phyloP scores from a whole-genome alignment of 1,140 invertebrate genomes.

The Danaus melanippus region DNA sequence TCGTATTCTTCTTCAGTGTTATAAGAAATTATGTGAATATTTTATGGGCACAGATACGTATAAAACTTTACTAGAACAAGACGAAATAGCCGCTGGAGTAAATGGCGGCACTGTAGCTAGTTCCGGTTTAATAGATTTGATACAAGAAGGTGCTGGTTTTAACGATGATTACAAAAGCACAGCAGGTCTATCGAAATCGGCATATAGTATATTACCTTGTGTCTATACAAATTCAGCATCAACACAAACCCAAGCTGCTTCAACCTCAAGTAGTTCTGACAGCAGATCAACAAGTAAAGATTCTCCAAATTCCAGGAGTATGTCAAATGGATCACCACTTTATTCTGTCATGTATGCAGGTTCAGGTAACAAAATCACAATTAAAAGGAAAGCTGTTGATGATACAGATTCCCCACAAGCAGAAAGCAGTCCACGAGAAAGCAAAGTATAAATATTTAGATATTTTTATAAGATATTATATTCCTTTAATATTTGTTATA shows the following conservation, averaged over 20 bases:
- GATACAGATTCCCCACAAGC: slow-evolving; percentile 44
- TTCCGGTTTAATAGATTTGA: slow-evolving; percentile 79
- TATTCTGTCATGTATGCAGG: slow-evolving; percentile 86
- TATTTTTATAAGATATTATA: not conserved
- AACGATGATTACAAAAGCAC: slow-evolving; percentile 83
- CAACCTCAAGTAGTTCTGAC: slow-evolving; percentile 51
- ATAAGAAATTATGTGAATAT: slow-evolving; percentile 90
- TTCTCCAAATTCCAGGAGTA: slow-evolving; percentile 72
- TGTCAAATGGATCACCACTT: slow-evolving; percentile 79
- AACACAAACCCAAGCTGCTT: slow-evolving; percentile 75
- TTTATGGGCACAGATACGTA: slow-evolving; percentile 82
- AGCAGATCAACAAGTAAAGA: slow-evolving; percentile 46
- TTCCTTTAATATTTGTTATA: slow-evolving; percentile 5
- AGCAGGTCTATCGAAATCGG: slow-evolving; percentile 78
- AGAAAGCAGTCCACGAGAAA: slow-evolving; percentile 42
- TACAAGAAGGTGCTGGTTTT: slow-evolving; percentile 85
- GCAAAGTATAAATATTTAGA: slow-evolving; percentile 38
- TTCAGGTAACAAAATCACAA: slow-evolving; percentile 85
- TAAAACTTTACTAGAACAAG: slow-evolving; percentile 74
- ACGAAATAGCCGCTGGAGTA: slow-evolving; percentile 59
- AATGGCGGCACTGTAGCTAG: slow-evolving; percentile 69
- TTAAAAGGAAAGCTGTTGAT: slow-evolving; percentile 82
- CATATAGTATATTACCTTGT: slow-evolving; percentile 81
- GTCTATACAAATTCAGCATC: slow-evolving; percentile 80
- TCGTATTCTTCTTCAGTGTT: slow-evolving; percentile 86